Evolutionary conservation across 2,888 invertebrate species (phyloP).

Genomic region (Carterocephalus palaemon): DNA sequence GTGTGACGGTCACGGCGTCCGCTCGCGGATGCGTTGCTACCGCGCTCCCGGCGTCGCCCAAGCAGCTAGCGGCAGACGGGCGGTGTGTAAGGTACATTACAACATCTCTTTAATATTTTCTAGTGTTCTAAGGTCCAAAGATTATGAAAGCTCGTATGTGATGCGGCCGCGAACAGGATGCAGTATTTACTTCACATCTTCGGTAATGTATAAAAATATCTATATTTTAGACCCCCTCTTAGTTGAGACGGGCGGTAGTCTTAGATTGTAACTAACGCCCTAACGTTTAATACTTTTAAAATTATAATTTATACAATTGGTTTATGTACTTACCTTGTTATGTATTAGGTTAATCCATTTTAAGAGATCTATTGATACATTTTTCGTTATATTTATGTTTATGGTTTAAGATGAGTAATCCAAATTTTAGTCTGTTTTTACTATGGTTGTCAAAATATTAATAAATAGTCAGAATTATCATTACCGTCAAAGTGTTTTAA

Average conservation of each 20-base stretch:
- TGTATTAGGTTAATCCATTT: slow-evolving; percentile 30
- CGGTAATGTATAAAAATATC: slow-evolving; percentile 27
- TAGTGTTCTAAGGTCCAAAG: slow-evolving; percentile 77
- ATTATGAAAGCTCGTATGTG: slow-evolving; percentile 54
- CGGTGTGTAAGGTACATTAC: too few species aligned
- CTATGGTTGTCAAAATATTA: slow-evolving; percentile 18
- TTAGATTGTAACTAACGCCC: slow-evolving; percentile 56
- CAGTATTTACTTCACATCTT: slow-evolving; percentile 61
- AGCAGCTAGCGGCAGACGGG: too few species aligned
- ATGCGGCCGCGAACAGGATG: slow-evolving; percentile 51
- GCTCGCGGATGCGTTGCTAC: too few species aligned
- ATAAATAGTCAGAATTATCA: slow-evolving; percentile 15
- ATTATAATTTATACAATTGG: slow-evolving; percentile 60
- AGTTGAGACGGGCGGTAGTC: slow-evolving; percentile 30
- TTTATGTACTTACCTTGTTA: slow-evolving; percentile 70
- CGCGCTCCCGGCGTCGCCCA: too few species aligned
- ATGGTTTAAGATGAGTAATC: slow-evolving; percentile 22
- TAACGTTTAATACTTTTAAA: slow-evolving; percentile 54
- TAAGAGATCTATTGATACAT: slow-evolving; percentile 33
- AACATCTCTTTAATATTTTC: too few species aligned
- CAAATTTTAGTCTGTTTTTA: slow-evolving; percentile 16
- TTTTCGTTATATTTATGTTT: slow-evolving; percentile 33
- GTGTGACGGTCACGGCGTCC: too few species aligned
- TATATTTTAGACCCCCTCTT: slow-evolving; percentile 10
- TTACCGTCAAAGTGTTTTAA: slow-evolving; percentile 9